A percentile compares a stretch with the other conserved stretches of the same genome.
These are phyloP conservation scores for Escarpia spicata DNA, from an alignment of 2,888 invertebrate species.

Conservation along the genomic window DNA sequence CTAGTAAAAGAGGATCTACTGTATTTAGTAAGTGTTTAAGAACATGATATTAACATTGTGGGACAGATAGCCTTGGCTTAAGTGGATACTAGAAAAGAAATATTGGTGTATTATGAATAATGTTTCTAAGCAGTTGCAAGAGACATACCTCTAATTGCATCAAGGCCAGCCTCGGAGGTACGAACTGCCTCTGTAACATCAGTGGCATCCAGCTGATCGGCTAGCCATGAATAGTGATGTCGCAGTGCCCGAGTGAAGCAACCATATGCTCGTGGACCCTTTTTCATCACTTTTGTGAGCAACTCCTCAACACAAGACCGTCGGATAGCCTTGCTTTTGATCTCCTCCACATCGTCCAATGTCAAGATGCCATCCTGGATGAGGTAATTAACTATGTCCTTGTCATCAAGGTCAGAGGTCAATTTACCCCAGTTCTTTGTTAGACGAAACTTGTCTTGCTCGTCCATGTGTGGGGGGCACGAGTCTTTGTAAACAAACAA, in stretches of 20 bases:
- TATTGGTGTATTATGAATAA: neutral
- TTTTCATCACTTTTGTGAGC: neutral
- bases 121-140: neutral
- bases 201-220: neutral
- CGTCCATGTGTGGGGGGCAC: neutral
- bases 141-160: neutral
- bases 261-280: neutral
- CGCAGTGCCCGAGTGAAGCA: neutral
- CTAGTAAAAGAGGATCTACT: too few species aligned
- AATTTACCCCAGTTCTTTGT: neutral
- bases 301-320: slow-evolving; percentile 3
- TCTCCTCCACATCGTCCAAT: neutral
- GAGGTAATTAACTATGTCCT: neutral
- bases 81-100: neutral
- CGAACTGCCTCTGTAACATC: neutral
- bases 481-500: neutral
- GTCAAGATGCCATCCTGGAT: slow-evolving; percentile 6
- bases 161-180: neutral
- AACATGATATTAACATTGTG: too few species aligned
- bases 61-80: neutral
- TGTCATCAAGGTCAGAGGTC: neutral
- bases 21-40: too few species aligned
- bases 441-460: neutral
- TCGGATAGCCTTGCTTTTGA: neutral
- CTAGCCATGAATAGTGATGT: neutral